Base-by-base conservation (phyloP, 2,113 vertebrate species). In the Pionites leucogaster region DNA sequence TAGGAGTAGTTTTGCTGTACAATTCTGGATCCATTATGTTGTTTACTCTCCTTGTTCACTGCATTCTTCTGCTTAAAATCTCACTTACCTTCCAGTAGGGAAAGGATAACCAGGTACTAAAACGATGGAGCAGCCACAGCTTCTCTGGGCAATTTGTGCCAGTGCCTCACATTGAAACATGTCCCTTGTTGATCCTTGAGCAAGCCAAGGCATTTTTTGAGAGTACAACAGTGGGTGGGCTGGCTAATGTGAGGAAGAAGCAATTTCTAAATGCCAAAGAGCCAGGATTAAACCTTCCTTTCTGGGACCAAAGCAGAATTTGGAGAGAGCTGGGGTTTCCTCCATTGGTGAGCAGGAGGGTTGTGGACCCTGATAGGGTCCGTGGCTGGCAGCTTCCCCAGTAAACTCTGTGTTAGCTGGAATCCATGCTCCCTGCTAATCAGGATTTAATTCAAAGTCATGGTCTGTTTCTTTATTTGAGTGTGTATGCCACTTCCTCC, bases 21-120 rank as follows among this genome's bases (percentile, higher is more conserved):
- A 63, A 24, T 8, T 9, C 57, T 17, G 74, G 74, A 11, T 70
- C 35, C 46, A 37, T 14, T 50, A 35, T 5, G 37, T 13, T 89
- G 65, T 83, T 94, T 75, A 10, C 50, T 80, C 67, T 79, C 52
- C 72, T 72, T 39, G 42, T 59, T 70, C 82, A 24, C 42, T 41
- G 53, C 81, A 35, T 37, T 53, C 41, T 29, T 12, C 13, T 46
- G 50, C 74, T 92, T 14, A 13, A 46, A 78, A 35, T 50, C 88
- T 88, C 76, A 27, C 88, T 11, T 35, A 15, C 59, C 92, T 80
- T 41, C 41, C 93, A 74, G 78, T 5, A 84, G 29, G 15, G 41
- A 87, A 87, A 69, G 60, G 33, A 94, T 85, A 92, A 81, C 14
- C 72, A 75, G 86, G 72, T 85, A 96, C 86, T 74, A 90, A 92